Percentiles rank a stretch among this genome's conserved stretches.
Conservation (phyloP, 2,888 invertebrate genomes). For the Meghimatium bilineatum region DNA sequence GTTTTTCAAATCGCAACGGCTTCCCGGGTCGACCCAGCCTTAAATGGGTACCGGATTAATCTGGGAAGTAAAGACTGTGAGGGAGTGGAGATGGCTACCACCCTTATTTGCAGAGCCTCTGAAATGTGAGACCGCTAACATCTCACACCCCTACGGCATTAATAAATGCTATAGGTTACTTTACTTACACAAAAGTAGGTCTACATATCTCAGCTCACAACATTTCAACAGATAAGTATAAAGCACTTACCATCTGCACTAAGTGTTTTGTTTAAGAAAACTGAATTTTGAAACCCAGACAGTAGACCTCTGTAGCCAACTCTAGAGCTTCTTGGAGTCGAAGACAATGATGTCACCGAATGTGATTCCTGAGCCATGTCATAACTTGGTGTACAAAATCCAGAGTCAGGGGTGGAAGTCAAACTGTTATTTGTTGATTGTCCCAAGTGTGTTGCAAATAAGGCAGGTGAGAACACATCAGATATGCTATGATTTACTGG, state of each 20-base stretch:
- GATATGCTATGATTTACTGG: neutral
- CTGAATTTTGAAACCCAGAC: neutral
- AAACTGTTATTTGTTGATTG: neutral
- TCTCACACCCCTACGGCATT: too few relatives aligned
- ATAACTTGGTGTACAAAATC: conserved; percentile 34
- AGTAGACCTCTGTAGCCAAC: neutral
- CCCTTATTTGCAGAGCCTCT: too few relatives aligned
- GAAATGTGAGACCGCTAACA: too few relatives aligned
- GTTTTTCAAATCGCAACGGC: too few relatives aligned
- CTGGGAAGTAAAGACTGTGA: too few relatives aligned
- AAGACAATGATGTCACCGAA: neutral
- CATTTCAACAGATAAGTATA: neutral
- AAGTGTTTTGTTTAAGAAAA: neutral
- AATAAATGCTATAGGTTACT: neutral
- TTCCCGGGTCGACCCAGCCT: too few relatives aligned
- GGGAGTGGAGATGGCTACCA: too few relatives aligned
- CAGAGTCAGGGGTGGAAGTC: conserved; percentile 37
- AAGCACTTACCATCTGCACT: neutral
- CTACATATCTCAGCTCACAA: neutral
- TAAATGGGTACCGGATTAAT: too few relatives aligned
- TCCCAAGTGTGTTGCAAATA: neutral
- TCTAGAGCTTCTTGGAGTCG: conserved; percentile 7
- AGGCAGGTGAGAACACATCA: neutral
- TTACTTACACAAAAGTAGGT: neutral
- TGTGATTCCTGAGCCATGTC: neutral